Evolutionary conservation across 2,888 invertebrate species (phyloP), one percentile per base, ranked within the genome.

Genomic region (Prosopocoilus inquinatus): DNA sequence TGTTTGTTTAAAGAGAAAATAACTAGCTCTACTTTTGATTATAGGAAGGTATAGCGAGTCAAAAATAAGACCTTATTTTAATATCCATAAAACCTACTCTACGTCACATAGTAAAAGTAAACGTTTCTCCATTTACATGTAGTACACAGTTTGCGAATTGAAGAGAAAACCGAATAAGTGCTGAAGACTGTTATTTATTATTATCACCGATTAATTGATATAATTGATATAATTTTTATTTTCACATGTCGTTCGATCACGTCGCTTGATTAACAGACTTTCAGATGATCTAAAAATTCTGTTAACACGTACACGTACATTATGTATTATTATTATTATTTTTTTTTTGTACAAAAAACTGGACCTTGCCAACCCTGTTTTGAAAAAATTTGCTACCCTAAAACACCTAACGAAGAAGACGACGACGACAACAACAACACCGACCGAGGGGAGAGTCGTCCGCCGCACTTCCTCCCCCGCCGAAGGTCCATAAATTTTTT

Each of bases 291-390:
- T 28, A 41, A 13, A 16, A 15, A 11, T 36, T n/a, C 12, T 41
- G 41, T 41, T 41, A 41, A 41, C 5, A 9, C n/a, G n/a, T 9
- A 41, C 13, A 41, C 1, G 13, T 9, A 16, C 41, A 13, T 41
- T 13, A n/a, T n/a, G n/a, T n/a, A n/a, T n/a, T n/a, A n/a, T n/a
- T 13, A 38, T 38, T 9, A 8, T 48, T 39, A 28, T 49, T 44
- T 43, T 50, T 57, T 57, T 39, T 49, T 57, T 55, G 34, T 51
- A 58, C 28, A 60, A 57, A 59, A 59, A 57, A 54, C 62, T 63
- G 64, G 62, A 61, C 64, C 61, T 63, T 57, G 55, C 58, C 63
- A 63, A 63, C 63, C 60, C 61, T 63, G 61, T 59, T 62, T 59
- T 3, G 20, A 34, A 46, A 34, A 52, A 43, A 56, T 39, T 50